Evolutionary conservation across 2,113 vertebrate species (phyloP).

Genomic region (Ptyas mucosa): DNA sequence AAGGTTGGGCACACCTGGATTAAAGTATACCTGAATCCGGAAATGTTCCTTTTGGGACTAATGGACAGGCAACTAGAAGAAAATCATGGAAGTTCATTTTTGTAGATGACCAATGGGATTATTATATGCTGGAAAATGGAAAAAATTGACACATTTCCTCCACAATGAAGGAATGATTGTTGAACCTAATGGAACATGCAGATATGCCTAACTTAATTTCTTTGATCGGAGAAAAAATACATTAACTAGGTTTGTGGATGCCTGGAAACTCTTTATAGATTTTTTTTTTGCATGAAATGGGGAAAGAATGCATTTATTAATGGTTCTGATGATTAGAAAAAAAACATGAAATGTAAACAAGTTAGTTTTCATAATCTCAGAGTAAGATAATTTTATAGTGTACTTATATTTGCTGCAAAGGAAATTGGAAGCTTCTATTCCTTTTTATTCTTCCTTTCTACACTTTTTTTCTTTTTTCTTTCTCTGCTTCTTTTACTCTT

Average conservation of each 20-base stretch:
- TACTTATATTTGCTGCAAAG: neutral
- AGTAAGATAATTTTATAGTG: neutral
- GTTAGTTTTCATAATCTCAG: neutral
- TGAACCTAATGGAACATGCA: neutral
- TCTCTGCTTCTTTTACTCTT: neutral
- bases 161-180: neutral
- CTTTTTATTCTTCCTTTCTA: neutral
- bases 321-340: neutral
- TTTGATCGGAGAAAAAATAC: neutral
- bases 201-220: neutral
- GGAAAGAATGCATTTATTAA: neutral
- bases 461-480: neutral
- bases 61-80: neutral
- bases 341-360: neutral
- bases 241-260: neutral
- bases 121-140: neutral
- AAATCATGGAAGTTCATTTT: neutral
- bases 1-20: neutral
- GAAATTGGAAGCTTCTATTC: neutral
- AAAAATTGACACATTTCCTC: neutral
- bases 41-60: neutral
- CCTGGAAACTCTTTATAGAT: neutral
- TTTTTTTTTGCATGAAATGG: neutral
- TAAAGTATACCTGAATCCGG: neutral
- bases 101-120: neutral